Evolutionary conservation across 2,888 invertebrate species (phyloP), one percentile per base, ranked within the genome.

Genomic region (Leptinotarsa haldemani): DNA sequence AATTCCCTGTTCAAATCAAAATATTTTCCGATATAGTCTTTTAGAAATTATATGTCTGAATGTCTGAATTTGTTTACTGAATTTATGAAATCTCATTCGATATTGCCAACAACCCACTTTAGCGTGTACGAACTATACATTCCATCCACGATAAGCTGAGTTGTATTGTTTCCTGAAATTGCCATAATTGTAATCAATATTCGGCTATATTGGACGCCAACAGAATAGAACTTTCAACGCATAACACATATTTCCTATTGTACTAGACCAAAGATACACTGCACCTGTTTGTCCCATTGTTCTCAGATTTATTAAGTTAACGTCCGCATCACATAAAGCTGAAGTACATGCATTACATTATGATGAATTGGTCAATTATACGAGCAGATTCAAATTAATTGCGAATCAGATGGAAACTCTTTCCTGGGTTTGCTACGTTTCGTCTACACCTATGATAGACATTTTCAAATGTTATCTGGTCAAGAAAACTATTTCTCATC

Each of bases 241-340:
- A 47, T 66, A 70, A 67, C 70, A 70, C 73, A 77, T 71, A 74
- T 73, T 73, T 77, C 77, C 74, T 71, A 71, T 77, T 74, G 74
- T 77, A 53, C 25, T 70, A 64, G 56, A 72, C 70, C 75, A 71
- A 71, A 78, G 74, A 78, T 78, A 75, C 74, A 77, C 18, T 18
- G 72, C 78, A 78, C 77, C 77, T 77, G 78, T 69, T 65, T 65
- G 9, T 75, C n/a, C 68, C 67, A 76, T 77, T 77, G 78, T 77
- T 75, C 70, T 69, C 18, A 25, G 64, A 70, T 66, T 74, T 73
- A 74, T 77, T 76, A n/a, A n/a, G 50, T 16, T n/a, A n/a, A 16
- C 4, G 50, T 50, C 15, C 40, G n/a, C 50, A 50, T 50, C 50
- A 50, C 50, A 50, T n/a, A 50, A 50, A 50, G n/a, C 16, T 50